Evolutionary conservation across 2,888 invertebrate species (phyloP).

Genomic region (Orthosia gothica): DNA sequence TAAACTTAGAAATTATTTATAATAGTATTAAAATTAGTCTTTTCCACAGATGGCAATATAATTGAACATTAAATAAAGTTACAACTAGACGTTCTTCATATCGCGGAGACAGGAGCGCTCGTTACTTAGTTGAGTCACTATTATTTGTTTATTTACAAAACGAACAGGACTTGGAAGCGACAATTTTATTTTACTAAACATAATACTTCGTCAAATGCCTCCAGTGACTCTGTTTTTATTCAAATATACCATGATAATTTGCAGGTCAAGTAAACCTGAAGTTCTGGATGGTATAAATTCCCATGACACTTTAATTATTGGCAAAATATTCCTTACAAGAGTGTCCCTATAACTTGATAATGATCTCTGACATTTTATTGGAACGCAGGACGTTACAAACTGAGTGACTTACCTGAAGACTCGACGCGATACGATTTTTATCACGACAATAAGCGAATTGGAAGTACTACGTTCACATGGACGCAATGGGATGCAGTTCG

Average conservation of each 20-base stretch:
- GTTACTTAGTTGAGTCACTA: constrained; percentile 51
- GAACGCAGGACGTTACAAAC: not conserved
- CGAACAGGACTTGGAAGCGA: constrained; percentile 38
- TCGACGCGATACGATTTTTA: no score
- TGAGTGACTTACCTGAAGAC: no score
- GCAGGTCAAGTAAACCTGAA: not conserved
- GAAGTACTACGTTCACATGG: no score
- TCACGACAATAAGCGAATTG: no score
- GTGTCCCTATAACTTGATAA: not conserved
- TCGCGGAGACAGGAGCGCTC: constrained; percentile 31
- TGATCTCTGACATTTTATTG: not conserved
- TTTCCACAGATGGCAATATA: constrained; percentile 89
- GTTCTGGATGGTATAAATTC: not conserved
- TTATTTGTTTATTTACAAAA: constrained; percentile 56
- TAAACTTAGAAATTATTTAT: constrained; percentile 79
- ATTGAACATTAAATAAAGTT: constrained; percentile 87
- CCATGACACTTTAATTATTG: not conserved
- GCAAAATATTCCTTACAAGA: not conserved
- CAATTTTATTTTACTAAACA: constrained; percentile 21
- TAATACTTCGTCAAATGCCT: constrained; percentile 36
- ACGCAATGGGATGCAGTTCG: no score
- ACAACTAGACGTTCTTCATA: constrained; percentile 42
- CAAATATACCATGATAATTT: not conserved
- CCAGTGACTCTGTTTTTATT: no score
- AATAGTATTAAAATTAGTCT: constrained; percentile 87